Evolutionary conservation across 1,140 invertebrate genomes (phyloP).

Genomic region (Pomacea maculata): DNA sequence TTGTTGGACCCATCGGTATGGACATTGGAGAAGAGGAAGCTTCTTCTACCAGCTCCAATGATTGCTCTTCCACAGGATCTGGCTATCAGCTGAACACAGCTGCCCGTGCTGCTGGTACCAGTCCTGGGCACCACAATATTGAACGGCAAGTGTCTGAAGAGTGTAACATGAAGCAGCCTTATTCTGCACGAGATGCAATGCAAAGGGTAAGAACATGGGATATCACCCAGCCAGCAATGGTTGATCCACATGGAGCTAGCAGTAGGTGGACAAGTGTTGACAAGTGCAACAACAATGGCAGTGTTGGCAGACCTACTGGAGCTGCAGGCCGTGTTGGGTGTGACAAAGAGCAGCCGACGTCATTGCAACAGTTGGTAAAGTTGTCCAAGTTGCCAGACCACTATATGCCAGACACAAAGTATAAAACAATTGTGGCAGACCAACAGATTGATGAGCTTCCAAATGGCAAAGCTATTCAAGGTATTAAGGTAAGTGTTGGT

Average conservation of each 20-base stretch:
- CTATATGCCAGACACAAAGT: conserved; percentile 36
- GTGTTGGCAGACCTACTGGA: background rate
- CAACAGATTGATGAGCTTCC: conserved; percentile 33
- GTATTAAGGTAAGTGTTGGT: too few relatives aligned
- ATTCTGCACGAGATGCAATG: background rate
- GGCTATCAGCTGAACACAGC: background rate
- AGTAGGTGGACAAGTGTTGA: background rate
- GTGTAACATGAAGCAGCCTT: conserved; percentile 25
- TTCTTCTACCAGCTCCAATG: conserved; percentile 18
- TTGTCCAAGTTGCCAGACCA: conserved; percentile 31
- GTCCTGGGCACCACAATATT: conserved; percentile 1
- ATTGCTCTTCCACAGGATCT: conserved; percentile 5
- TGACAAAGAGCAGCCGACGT: conserved; percentile 15
- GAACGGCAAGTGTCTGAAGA: conserved; percentile 28
- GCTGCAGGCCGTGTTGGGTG: background rate
- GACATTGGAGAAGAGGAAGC: conserved; percentile 24
- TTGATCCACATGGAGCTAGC: background rate
- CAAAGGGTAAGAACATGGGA: background rate
- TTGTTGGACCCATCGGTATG: conserved; percentile 12
- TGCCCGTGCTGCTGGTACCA: too few relatives aligned
- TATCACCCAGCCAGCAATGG: background rate
- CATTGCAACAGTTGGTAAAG: conserved; percentile 34
- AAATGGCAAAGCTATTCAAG: too few relatives aligned
- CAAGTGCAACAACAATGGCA: conserved; percentile 1
- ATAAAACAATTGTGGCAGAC: conserved; percentile 37